phyloP scores from a whole-genome alignment of 2,797 vertebrate genomes.

The Mormyrus proboscirostris region DNA sequence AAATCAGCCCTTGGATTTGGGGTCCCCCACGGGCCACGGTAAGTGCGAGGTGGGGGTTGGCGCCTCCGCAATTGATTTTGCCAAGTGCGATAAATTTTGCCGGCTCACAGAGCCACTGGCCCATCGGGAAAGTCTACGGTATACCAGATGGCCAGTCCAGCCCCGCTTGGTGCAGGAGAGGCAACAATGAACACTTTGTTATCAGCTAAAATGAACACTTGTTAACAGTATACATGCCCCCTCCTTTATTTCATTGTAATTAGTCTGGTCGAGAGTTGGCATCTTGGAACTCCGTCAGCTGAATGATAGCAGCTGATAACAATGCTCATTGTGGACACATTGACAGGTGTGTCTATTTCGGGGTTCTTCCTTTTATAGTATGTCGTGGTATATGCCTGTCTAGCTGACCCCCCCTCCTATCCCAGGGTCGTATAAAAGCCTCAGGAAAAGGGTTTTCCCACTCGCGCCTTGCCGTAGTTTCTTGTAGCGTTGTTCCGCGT shows the following conservation, averaged over 20 bases:
- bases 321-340: slow-evolving; percentile 68
- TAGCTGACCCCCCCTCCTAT: slow-evolving; percentile 44
- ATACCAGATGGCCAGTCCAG: neutral
- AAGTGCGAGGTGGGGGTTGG: neutral
- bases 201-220: neutral
- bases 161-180: neutral
- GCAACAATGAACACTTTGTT: neutral
- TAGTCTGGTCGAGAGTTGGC: slow-evolving; percentile 48
- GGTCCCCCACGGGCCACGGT: neutral
- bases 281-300: slow-evolving; percentile 43
- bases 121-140: neutral
- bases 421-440: slow-evolving; percentile 62
- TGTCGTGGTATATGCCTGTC: slow-evolving; percentile 47
- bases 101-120: neutral
- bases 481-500: slow-evolving; percentile 21
- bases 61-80: neutral
- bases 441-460: slow-evolving; percentile 34
- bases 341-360: slow-evolving; percentile 62
- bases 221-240: neutral
- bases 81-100: neutral
- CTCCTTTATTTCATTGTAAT: slow-evolving; percentile 41
- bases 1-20: neutral
- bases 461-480: slow-evolving; percentile 45
- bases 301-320: slow-evolving; percentile 68
- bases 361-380: slow-evolving; percentile 76